Evolutionary conservation across 2,888 invertebrate genomes (phyloP).

Genomic region (Drosophila anomalata): DNA sequence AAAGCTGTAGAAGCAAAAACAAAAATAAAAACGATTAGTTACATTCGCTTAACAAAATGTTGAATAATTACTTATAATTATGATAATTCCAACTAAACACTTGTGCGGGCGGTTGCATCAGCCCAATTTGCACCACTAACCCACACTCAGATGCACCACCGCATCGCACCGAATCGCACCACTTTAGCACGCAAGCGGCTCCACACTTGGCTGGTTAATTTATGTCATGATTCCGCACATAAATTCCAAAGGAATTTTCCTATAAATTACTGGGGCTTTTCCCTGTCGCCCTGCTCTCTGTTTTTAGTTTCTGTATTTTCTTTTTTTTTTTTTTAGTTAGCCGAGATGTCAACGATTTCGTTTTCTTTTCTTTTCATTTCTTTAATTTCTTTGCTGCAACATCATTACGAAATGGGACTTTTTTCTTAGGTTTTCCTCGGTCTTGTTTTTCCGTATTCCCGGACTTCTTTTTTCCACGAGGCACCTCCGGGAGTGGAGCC

Average conservation of each 20-base stretch:
- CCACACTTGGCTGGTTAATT: slow-evolving; percentile 65
- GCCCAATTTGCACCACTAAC: slow-evolving; percentile 62
- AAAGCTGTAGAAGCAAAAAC: slow-evolving; percentile 8
- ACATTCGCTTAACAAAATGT: slow-evolving; percentile 70
- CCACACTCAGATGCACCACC: slow-evolving; percentile 22
- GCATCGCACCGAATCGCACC: slow-evolving; percentile 22
- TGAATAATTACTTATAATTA: slow-evolving; percentile 75
- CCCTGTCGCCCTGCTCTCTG: slow-evolving; percentile 40
- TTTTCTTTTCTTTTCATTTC: slow-evolving; percentile 29
- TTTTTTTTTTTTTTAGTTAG: slow-evolving; percentile 45
- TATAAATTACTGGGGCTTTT: slow-evolving; percentile 63
- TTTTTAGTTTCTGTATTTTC: slow-evolving; percentile 4
- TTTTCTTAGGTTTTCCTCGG: slow-evolving; percentile 8
- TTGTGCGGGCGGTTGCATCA: slow-evolving; percentile 68
- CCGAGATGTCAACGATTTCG: slow-evolving; percentile 65
- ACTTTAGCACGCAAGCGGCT: slow-evolving; percentile 57
- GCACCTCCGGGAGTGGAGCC: slow-evolving; percentile 9
- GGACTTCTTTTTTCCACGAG: neutral
- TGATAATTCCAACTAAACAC: slow-evolving; percentile 67
- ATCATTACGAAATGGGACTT: slow-evolving; percentile 63
- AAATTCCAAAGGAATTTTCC: slow-evolving; percentile 67
- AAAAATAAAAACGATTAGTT: slow-evolving; percentile 52
- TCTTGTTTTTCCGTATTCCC: slow-evolving; percentile 22
- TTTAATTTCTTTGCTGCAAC: slow-evolving; percentile 34
- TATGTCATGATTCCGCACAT: slow-evolving; percentile 75